These are phyloP conservation scores for Prosapia bicincta DNA, from an alignment of 2,888 invertebrate genomes.

Conservation along the genomic window DNA sequence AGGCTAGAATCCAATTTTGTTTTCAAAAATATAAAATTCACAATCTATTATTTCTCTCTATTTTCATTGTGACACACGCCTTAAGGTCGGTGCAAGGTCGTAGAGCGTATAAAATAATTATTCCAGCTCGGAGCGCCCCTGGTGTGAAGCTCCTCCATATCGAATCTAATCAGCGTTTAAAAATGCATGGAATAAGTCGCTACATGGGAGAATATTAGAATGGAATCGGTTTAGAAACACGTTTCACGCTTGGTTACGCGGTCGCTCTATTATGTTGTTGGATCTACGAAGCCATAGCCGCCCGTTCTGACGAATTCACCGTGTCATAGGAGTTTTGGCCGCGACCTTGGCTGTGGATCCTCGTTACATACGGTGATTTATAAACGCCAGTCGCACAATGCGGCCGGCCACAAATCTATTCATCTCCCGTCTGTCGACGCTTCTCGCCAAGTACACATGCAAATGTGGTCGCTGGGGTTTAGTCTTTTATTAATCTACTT, in stretches of 20 bases:
- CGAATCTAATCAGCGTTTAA: conserved; percentile 18
- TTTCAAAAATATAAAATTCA: too few species aligned
- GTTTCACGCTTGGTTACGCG: conserved; percentile 13
- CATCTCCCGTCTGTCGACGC: neutral
- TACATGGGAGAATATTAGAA: conserved; percentile 18
- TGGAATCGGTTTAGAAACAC: conserved; percentile 16
- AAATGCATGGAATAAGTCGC: conserved; percentile 22
- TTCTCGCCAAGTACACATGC: neutral
- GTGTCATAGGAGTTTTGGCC: neutral
- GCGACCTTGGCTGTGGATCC: neutral
- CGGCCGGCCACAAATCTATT: neutral
- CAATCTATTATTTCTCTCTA: too few species aligned
- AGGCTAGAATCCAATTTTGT: too few species aligned
- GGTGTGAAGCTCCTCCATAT: neutral
- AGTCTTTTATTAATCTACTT: neutral
- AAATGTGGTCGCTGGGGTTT: neutral
- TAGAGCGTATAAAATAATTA: neutral
- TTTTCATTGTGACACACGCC: too few species aligned
- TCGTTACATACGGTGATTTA: neutral
- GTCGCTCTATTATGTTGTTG: neutral
- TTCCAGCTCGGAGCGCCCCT: neutral
- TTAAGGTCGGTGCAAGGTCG: neutral
- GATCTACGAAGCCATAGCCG: neutral
- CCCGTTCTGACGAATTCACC: neutral
- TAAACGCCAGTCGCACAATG: neutral